Conservation (phyloP, 2,888 invertebrate species). For the Volucella zonaria region DNA sequence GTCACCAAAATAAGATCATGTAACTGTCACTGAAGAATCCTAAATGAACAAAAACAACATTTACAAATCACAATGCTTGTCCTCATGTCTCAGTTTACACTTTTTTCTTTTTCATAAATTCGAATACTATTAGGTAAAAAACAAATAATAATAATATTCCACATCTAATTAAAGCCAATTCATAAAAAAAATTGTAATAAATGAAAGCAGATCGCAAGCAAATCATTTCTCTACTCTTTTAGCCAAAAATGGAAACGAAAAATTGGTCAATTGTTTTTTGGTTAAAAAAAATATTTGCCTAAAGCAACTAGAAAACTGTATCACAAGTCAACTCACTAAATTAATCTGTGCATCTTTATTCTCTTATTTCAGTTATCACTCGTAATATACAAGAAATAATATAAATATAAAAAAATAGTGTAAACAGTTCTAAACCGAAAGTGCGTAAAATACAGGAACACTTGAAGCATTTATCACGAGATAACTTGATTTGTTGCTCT, state of each 20-base stretch:
- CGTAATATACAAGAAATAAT: slow-evolving; percentile 5
- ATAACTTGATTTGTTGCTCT: slow-evolving; percentile 6
- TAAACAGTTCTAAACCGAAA: not conserved
- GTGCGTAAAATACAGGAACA: slow-evolving; percentile 10
- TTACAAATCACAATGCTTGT: slow-evolving; percentile 17
- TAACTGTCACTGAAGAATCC: too few relatives aligned
- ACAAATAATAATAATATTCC: not conserved
- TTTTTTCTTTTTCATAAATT: not conserved
- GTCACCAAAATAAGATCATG: too few relatives aligned
- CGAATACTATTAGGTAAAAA: not conserved
- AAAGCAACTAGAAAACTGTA: slow-evolving; percentile 25
- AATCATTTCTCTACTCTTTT: too few relatives aligned
- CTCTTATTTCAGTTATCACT: slow-evolving; percentile 11
- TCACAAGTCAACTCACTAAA: slow-evolving; percentile 60
- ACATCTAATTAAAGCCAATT: slow-evolving; percentile 5
- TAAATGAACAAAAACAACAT: not conserved
- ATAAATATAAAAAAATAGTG: slow-evolving; percentile 4
- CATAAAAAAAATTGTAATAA: not conserved
- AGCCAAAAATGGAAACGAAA: too few relatives aligned
- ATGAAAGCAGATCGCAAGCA: too few relatives aligned
- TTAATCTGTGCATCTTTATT: slow-evolving; percentile 58
- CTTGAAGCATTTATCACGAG: slow-evolving; percentile 32
- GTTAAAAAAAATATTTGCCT: not conserved
- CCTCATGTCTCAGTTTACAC: not conserved
- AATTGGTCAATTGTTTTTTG: not conserved